phyloP scores from a whole-genome alignment of 1,140 invertebrate species.

The Stenopsyche tienmushanensis region DNA sequence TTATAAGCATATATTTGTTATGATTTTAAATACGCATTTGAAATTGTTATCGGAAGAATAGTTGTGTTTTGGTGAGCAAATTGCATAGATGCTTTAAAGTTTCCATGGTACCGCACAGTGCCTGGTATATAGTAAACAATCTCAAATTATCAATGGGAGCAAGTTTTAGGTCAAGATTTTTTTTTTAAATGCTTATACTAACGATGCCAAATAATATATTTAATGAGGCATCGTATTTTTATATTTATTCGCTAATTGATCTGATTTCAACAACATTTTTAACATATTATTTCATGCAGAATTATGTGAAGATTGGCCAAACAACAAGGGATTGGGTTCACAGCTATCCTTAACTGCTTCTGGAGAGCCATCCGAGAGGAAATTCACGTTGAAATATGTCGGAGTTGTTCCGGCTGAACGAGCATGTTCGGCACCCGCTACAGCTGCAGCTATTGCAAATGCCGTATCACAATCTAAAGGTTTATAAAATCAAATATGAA shows the following conservation, averaged over 20 bases:
- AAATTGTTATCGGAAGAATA: too few relatives aligned
- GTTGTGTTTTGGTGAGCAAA: too few relatives aligned
- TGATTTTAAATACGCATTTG: too few relatives aligned
- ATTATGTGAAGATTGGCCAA: constrained; percentile 74
- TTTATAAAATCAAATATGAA: constrained; percentile 34
- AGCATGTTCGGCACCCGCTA: constrained; percentile 54
- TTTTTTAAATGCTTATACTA: too few relatives aligned
- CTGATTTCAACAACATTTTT: too few relatives aligned
- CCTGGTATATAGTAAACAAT: constrained; percentile 13
- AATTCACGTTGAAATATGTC: constrained; percentile 56
- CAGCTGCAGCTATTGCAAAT: constrained; percentile 58
- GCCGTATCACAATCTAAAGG: constrained; percentile 57
- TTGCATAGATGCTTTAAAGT: too few relatives aligned
- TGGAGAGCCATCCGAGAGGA: constrained; percentile 40
- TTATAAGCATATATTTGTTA: too few relatives aligned
- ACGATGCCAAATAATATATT: too few relatives aligned
- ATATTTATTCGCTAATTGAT: too few relatives aligned
- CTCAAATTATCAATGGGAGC: background rate
- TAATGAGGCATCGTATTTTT: too few relatives aligned
- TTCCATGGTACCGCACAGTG: constrained; percentile 1
- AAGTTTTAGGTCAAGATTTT: too few relatives aligned
- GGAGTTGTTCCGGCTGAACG: constrained; percentile 61
- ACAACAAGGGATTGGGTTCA: constrained; percentile 63
- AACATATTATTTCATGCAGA: constrained; percentile 59
- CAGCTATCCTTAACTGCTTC: constrained; percentile 52